A percentile compares a stretch with the other conserved stretches of the same genome.
phyloP scores from a whole-genome alignment of 2,113 vertebrate genomes.

The Menura novaehollandiae region DNA sequence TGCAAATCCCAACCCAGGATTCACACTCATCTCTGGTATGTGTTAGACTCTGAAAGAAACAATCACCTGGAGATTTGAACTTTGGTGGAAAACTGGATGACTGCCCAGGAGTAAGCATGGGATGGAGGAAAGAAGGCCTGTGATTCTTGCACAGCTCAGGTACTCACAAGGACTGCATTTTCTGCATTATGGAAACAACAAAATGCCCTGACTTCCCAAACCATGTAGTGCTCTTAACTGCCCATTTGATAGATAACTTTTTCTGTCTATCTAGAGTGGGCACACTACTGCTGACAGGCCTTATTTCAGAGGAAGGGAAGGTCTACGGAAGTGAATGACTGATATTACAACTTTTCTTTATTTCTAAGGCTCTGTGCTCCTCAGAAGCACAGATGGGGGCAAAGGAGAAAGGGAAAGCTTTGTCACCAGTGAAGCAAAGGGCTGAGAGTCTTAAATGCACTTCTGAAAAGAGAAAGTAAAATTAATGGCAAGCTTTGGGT shows the following conservation, averaged over 20 bases:
- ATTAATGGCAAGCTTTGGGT: not conserved
- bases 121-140: not conserved
- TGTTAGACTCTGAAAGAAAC: not conserved
- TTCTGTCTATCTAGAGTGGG: not conserved
- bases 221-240: not conserved
- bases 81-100: not conserved
- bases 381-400: not conserved
- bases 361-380: not conserved
- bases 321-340: not conserved
- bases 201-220: not conserved
- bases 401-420: not conserved
- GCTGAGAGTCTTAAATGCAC: not conserved
- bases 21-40: not conserved
- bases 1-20: not conserved
- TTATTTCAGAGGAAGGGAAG: not conserved
- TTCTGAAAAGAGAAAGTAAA: not conserved
- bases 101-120: not conserved
- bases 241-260: not conserved
- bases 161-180: not conserved
- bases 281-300: accelerated
- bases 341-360: not conserved
- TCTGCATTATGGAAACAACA: not conserved
- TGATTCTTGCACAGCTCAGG: not conserved
- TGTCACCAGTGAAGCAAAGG: not conserved
- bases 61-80: not conserved